These are phyloP conservation scores for Nineta flava DNA, from an alignment of 2,888 invertebrate species.

Conservation along the genomic window DNA sequence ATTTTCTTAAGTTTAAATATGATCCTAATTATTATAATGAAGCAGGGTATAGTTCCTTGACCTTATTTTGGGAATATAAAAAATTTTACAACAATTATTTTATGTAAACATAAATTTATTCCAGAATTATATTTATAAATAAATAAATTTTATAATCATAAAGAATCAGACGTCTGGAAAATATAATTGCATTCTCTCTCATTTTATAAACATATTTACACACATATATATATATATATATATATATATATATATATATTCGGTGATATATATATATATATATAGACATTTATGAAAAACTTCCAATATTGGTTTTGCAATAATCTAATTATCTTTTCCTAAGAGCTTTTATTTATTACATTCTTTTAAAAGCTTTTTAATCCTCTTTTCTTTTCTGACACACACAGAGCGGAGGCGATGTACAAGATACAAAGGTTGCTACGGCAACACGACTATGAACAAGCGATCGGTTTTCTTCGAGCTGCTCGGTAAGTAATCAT, in stretches of 20 bases:
- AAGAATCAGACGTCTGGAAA: too few relatives aligned
- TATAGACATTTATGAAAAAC: not conserved
- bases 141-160: too few relatives aligned
- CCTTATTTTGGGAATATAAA: too few relatives aligned
- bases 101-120: not conserved
- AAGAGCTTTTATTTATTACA: slow-evolving; percentile 2
- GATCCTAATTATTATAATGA: too few relatives aligned
- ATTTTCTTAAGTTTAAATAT: too few relatives aligned
- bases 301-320: not conserved
- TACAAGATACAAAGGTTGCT: slow-evolving; percentile 66
- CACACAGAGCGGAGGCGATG: slow-evolving; percentile 66
- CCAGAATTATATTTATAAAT: too few relatives aligned
- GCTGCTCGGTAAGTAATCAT: slow-evolving; percentile 44
- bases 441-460: slow-evolving; percentile 52
- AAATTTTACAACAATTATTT: not conserved
- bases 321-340: not conserved
- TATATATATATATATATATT: too few relatives aligned
- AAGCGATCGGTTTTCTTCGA: slow-evolving; percentile 65
- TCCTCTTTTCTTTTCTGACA: slow-evolving; percentile 2
- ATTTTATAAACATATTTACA: not conserved
- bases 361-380: slow-evolving; percentile 6
- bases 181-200: too few relatives aligned
- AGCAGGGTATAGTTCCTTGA: too few relatives aligned
- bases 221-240: not conserved
- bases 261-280: too few relatives aligned